Base-by-base conservation (phyloP, 2,797 vertebrate species). In the Ficedula albicollis region DNA sequence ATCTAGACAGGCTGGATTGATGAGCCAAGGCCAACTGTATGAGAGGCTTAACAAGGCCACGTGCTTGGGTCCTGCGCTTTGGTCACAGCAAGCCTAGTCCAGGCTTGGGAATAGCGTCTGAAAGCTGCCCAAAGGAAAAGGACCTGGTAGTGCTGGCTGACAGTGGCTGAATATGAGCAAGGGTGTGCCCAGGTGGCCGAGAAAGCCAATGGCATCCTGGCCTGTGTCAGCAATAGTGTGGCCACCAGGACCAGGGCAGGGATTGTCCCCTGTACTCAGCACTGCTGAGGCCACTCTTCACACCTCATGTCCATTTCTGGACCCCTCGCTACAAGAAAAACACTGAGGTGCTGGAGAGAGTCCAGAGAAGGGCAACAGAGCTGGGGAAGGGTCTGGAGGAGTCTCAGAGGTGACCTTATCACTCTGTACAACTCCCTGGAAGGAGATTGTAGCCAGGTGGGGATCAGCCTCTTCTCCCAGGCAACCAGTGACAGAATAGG, bases 351-450 rank as follows among this genome's bases (percentile, higher is more conserved):
- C 38, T 72, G 38, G 51, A 58, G 10, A 0, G 1, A 21, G n/a
- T 39, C n/a, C 38, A 39, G 51, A 39, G 72, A 64, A 39, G 44
- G 51, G 21, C 44, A 58, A 0, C 0, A 0, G n/a, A 51, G 25
- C 29, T 39, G 25, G 12, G 30, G 9, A 64, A 39, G 38, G 7
- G 7, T 44, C 51, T 77, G n/a, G 29, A 55, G n/a, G 29, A 58
- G 21, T 23, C 56, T 51, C 16, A 39, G 25, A 20, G 9, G 4
- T 39, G 10, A 23, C 12, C 20, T 58, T 70, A 13, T 14, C 17
- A 3, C 17, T 73, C 52, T 56, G 23, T 70, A 44, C 27, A 69
- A 13, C 16, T 44, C 25, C 20, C 29, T 44, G 56, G 29, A 63
- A 63, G 29, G 49, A 51, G 20, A 17, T 4, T 38, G n/a, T 26